These are phyloP conservation scores for Gila orcuttii DNA, from an alignment of 2,113 vertebrate genomes.

Conservation along the genomic window DNA sequence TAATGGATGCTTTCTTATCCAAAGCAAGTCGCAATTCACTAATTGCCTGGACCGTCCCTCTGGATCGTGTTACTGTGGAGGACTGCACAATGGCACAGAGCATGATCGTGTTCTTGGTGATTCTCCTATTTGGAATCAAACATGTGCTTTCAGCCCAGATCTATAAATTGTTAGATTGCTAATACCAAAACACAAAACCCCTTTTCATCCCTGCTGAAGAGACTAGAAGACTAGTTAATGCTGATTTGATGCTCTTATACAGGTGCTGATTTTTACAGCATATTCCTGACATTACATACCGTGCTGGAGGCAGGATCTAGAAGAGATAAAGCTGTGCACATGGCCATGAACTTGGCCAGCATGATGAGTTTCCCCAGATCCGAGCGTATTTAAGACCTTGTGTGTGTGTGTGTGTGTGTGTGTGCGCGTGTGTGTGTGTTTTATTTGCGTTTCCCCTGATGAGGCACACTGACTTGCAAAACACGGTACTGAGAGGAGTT, in stretches of 20 bases:
- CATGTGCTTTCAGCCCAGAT: neutral
- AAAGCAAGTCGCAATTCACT: constrained; percentile 1
- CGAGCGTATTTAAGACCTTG: constrained; percentile 16
- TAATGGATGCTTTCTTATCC: constrained; percentile 25
- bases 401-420: neutral
- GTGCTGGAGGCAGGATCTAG: neutral
- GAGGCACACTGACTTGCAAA: constrained; percentile 44
- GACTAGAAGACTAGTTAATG: neutral
- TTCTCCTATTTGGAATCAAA: constrained; percentile 22
- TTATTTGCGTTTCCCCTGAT: constrained; percentile 46
- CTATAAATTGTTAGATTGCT: neutral
- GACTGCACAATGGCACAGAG: neutral
- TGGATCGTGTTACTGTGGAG: neutral
- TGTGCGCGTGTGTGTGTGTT: neutral
- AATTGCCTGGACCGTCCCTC: neutral
- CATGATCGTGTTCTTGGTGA: neutral
- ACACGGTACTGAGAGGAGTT: constrained; percentile 46
- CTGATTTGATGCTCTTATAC: neutral
- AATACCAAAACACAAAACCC: neutral
- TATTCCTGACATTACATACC: neutral
- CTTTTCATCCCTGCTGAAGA: neutral
- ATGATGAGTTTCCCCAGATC: constrained; percentile 54
- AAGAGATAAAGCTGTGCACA: neutral
- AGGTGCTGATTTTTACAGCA: neutral
- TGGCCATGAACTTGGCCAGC: constrained; percentile 69